phyloP scores from a whole-genome alignment of 1,140 invertebrate species.

The Colletes latitarsis region DNA sequence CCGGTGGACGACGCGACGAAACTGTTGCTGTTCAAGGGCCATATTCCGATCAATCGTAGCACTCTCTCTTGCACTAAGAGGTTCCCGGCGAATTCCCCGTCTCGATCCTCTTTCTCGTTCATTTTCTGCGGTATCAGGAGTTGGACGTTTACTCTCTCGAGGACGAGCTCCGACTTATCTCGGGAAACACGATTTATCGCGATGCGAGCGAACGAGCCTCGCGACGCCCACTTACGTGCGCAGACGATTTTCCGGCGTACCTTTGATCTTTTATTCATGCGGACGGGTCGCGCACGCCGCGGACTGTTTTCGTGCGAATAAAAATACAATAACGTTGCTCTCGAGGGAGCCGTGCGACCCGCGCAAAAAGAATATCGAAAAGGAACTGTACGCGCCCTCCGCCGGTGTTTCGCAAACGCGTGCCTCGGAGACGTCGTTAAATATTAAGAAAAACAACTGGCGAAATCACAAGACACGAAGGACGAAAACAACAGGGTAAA shows the following conservation, averaged over 20 bases:
- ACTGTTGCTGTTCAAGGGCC: slow-evolving; percentile 34
- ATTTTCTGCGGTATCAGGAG: slow-evolving; percentile 6
- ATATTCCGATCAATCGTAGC: slow-evolving; percentile 49
- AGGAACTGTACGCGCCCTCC: too few relatives aligned
- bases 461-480: too few relatives aligned
- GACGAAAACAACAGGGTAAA: neutral
- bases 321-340: neutral
- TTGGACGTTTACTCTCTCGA: neutral
- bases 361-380: too few relatives aligned
- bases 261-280: slow-evolving; percentile 62
- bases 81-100: neutral
- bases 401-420: too few relatives aligned
- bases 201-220: too few relatives aligned
- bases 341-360: too few relatives aligned
- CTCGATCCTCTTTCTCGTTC: neutral
- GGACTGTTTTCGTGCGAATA: neutral
- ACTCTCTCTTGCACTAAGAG: slow-evolving; percentile 26
- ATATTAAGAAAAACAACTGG: too few relatives aligned
- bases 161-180: neutral
- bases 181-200: neutral
- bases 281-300: neutral
- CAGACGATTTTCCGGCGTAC: neutral
- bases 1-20: slow-evolving; percentile 3
- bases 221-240: slow-evolving; percentile 16
- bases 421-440: too few relatives aligned